These are phyloP conservation scores for Philotrypesis tridentata DNA, from an alignment of 1,140 invertebrate species.

Conservation along the genomic window DNA sequence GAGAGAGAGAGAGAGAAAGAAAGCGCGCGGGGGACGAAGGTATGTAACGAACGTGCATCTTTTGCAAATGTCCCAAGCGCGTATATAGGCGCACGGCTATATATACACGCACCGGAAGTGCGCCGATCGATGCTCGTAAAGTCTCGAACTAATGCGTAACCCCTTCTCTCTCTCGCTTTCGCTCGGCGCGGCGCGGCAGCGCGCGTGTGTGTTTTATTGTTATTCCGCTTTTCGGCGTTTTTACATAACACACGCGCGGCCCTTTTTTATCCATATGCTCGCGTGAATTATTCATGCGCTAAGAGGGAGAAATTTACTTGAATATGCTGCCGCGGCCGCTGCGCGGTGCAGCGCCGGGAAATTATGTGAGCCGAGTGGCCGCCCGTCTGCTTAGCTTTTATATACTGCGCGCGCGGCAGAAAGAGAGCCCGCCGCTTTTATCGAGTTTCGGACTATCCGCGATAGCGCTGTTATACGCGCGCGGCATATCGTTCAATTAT, in stretches of 20 bases:
- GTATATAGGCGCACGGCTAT: no score
- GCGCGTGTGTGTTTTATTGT: not conserved
- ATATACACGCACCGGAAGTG: not conserved
- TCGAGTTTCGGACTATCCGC: not conserved
- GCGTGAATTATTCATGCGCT: conserved; percentile 46
- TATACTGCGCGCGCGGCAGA: not conserved
- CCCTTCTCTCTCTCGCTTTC: not conserved
- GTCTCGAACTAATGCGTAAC: conserved; percentile 36
- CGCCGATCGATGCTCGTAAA: conserved; percentile 56
- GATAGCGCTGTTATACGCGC: no score
- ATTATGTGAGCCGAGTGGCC: not conserved
- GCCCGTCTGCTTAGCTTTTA: not conserved
- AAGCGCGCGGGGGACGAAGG: not conserved
- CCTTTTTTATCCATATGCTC: conserved; percentile 29
- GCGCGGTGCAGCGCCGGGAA: no score
- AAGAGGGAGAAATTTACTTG: conserved; percentile 42
- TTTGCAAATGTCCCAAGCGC: conserved; percentile 39
- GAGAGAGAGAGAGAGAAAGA: not conserved
- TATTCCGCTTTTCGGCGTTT: conserved; percentile 16
- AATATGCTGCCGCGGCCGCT: conserved; percentile 6
- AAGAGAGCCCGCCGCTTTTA: not conserved
- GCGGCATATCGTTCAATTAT: not conserved
- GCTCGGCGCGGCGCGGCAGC: not conserved
- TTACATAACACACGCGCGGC: conserved; percentile 37
- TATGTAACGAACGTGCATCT: conserved; percentile 48